A percentile compares a stretch with the other conserved stretches of the same genome.
Conservation (phyloP, 1,140 invertebrate species). For the Harpegnathos saltator region DNA sequence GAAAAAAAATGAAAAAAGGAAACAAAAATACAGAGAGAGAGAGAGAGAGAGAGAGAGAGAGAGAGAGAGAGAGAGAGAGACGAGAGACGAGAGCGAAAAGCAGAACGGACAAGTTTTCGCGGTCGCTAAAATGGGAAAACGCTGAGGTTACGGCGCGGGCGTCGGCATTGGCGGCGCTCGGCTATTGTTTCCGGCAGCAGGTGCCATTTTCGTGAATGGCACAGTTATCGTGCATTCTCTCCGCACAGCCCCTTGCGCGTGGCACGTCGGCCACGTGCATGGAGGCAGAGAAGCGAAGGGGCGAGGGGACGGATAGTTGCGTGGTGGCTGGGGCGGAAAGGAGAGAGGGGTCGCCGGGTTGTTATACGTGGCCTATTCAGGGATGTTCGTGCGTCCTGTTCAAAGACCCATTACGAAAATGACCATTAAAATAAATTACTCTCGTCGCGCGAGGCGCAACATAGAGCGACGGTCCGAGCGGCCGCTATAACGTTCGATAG, state of each 20-base stretch:
- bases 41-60: neutral
- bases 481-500: conserved; percentile 60
- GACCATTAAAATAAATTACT: conserved; percentile 83
- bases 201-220: conserved; percentile 67
- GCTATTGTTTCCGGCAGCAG: conserved; percentile 62
- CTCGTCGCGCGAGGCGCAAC: conserved; percentile 64
- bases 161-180: neutral
- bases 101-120: conserved; percentile 37
- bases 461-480: conserved; percentile 29
- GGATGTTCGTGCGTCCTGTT: conserved; percentile 72
- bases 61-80: neutral
- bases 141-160: conserved; percentile 4
- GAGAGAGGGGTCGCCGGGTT: conserved; percentile 17
- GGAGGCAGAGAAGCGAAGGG: neutral
- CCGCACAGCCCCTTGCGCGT: conserved; percentile 15
- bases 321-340: no score
- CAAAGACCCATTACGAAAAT: conserved; percentile 83
- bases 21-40: no score
- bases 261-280: conserved; percentile 32
- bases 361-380: conserved; percentile 71
- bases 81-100: neutral
- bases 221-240: conserved; percentile 63
- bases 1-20: conserved; percentile 14
- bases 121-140: conserved; percentile 55
- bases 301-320: neutral